Conservation (phyloP, 2,888 invertebrate species). For the Hecatera dysodea region DNA sequence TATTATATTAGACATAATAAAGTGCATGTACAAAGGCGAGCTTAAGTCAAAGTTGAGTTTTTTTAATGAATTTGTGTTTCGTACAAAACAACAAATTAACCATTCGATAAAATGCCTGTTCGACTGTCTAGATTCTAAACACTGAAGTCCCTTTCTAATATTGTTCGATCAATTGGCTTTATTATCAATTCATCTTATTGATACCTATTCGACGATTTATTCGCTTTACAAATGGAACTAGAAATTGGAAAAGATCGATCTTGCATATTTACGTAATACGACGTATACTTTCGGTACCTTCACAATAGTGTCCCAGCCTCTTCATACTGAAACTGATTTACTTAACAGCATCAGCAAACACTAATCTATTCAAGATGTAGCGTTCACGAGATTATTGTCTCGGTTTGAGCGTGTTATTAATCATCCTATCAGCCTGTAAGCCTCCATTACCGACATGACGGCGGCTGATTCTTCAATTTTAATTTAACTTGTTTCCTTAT, state of each 20-base stretch:
- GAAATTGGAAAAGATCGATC: neutral
- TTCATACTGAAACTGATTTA: conserved; percentile 15
- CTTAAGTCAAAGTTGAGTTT: no score
- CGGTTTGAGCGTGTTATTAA: conserved; percentile 5
- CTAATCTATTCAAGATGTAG: conserved; percentile 23
- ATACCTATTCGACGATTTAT: neutral
- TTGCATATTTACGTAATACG: neutral
- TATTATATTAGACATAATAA: no score
- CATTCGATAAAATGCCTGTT: neutral
- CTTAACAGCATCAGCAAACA: conserved; percentile 20
- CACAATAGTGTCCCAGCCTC: neutral
- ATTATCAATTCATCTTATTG: neutral
- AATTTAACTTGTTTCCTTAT: neutral
- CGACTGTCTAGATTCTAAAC: neutral
- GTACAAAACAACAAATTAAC: no score
- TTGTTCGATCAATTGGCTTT: neutral
- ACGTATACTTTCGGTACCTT: conserved; percentile 1
- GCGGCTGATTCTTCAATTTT: conserved; percentile 17
- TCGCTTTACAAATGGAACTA: neutral
- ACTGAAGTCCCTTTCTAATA: no score
- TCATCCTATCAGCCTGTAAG: conserved; percentile 21
- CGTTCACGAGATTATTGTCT: conserved; percentile 31
- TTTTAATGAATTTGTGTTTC: no score
- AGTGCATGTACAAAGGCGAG: no score
- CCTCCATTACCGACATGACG: conserved; percentile 3